Conservation (phyloP, 2,797 vertebrate species). For the Smutsia gigantea region DNA sequence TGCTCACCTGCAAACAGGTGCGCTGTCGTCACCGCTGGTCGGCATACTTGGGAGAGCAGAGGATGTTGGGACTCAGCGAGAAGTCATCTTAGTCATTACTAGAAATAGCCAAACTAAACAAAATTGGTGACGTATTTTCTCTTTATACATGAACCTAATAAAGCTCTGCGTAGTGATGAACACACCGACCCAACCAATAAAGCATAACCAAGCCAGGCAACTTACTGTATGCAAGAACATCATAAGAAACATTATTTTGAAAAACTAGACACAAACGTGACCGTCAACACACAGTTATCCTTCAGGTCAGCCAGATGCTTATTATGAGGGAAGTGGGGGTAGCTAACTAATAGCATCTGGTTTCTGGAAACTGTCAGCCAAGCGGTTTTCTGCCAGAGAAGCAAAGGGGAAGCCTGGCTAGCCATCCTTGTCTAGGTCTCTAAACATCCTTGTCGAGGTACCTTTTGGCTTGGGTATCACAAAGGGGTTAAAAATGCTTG, state of each 20-base stretch:
- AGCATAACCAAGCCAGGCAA: background rate
- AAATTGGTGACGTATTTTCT: background rate
- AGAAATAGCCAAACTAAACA: conserved; percentile 21
- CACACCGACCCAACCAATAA: conserved; percentile 20
- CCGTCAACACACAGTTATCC: conserved; percentile 27
- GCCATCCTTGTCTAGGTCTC: background rate
- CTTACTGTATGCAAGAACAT: conserved; percentile 43
- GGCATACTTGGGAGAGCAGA: conserved; percentile 6
- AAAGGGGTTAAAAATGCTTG: conserved; percentile 85
- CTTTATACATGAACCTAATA: background rate
- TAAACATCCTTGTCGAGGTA: background rate
- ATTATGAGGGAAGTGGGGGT: background rate
- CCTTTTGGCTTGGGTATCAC: conserved; percentile 16
- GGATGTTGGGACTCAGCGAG: background rate
- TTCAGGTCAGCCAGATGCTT: conserved; percentile 22
- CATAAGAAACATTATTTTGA: conserved; percentile 32
- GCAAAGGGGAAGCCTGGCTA: conserved; percentile 42
- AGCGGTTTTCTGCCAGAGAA: conserved; percentile 63
- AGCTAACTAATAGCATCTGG: background rate
- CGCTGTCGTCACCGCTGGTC: background rate
- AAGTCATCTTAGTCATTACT: background rate
- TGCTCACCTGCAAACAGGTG: background rate
- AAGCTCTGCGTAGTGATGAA: background rate
- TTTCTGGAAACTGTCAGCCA: background rate
- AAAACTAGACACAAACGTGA: conserved; percentile 23